A percentile compares a stretch with the other conserved stretches of the same genome.
Conservation (phyloP, 2,113 vertebrate species). For the Theropithecus gelada region DNA sequence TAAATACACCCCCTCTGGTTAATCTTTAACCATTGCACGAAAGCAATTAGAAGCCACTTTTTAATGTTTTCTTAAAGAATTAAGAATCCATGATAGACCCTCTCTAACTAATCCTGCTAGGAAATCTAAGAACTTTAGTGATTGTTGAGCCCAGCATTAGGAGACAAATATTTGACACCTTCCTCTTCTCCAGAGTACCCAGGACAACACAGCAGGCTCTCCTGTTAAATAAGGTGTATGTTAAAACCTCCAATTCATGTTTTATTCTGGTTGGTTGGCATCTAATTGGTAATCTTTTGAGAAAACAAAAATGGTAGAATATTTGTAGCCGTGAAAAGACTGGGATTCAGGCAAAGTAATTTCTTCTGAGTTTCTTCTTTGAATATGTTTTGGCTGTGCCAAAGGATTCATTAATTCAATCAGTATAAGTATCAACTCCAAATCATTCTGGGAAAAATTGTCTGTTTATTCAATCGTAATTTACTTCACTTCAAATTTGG, state of each 20-base stretch:
- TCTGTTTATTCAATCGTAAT: neutral
- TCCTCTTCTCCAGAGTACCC: slow-evolving; percentile 72
- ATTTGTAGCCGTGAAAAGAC: neutral
- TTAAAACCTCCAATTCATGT: slow-evolving; percentile 77
- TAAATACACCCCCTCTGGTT: slow-evolving; percentile 58
- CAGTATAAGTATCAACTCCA: neutral
- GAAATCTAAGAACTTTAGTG: slow-evolving; percentile 62
- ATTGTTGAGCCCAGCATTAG: slow-evolving; percentile 66
- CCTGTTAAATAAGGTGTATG: slow-evolving; percentile 71
- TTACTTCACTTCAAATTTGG: slow-evolving; percentile 31
- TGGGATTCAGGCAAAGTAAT: neutral
- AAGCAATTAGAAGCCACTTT: slow-evolving; percentile 80
- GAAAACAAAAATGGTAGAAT: slow-evolving; percentile 77
- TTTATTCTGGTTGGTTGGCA: slow-evolving; percentile 71
- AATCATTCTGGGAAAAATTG: neutral
- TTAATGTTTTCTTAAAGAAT: slow-evolving; percentile 83
- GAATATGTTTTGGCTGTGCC: neutral
- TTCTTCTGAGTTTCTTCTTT: neutral
- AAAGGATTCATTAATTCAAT: slow-evolving; percentile 11
- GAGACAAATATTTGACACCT: slow-evolving; percentile 84
- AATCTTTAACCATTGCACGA: slow-evolving; percentile 73
- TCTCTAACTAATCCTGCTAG: slow-evolving; percentile 75
- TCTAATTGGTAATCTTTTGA: slow-evolving; percentile 75
- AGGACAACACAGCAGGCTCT: slow-evolving; percentile 81
- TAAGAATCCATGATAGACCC: slow-evolving; percentile 74